Evolutionary conservation across 2,888 invertebrate species (phyloP).

Genomic region (Bhutanitis thaidina): DNA sequence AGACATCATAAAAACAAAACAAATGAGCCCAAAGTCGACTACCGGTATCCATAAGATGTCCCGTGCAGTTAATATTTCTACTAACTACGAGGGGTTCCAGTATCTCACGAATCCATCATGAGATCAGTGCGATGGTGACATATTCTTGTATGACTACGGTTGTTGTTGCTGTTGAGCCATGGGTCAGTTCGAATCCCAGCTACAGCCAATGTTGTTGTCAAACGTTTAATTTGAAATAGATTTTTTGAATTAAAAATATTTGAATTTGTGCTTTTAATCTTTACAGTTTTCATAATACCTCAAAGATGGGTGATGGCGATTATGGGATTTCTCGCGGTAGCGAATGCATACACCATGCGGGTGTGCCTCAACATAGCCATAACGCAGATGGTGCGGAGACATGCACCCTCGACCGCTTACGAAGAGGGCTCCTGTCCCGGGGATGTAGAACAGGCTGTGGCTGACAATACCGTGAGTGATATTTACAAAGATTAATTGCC

Average conservation of each 20-base stretch:
- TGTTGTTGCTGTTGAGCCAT: no score
- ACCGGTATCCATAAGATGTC: no score
- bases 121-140: no score
- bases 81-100: no score
- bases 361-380: constrained; percentile 86
- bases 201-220: no score
- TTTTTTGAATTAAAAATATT: neutral
- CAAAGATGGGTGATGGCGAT: constrained; percentile 86
- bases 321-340: constrained; percentile 86
- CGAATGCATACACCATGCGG: constrained; percentile 88
- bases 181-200: no score
- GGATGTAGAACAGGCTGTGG: constrained; percentile 36
- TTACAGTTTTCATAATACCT: constrained; percentile 81
- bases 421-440: constrained; percentile 63
- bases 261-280: neutral
- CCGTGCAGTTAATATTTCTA: no score
- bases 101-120: no score
- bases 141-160: no score
- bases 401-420: constrained; percentile 36
- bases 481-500: neutral
- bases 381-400: constrained; percentile 82
- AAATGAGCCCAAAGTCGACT: no score
- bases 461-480: constrained; percentile 53
- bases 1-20: no score
- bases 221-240: no score